These are phyloP conservation scores for Andrena cerasifolii DNA, from an alignment of 1,140 invertebrate species.

Conservation along the genomic window DNA sequence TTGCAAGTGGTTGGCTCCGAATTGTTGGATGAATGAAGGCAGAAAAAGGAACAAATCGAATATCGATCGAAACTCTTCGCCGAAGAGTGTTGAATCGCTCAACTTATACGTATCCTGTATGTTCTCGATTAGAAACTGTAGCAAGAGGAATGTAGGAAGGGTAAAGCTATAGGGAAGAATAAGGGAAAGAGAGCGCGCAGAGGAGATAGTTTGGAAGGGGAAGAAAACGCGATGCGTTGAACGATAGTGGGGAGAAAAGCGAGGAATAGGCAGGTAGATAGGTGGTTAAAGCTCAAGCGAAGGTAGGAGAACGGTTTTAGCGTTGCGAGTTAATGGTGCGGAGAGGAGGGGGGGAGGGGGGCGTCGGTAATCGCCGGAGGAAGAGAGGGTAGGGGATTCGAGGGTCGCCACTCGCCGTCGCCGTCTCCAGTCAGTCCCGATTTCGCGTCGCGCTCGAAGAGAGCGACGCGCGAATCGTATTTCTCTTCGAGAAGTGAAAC, in stretches of 20 bases:
- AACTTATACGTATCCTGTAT: neutral
- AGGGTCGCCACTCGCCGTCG: too few species aligned
- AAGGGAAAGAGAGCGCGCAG: slow-evolving; percentile 1
- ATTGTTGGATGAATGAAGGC: neutral
- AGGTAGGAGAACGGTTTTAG: slow-evolving; percentile 52
- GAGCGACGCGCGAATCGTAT: slow-evolving; percentile 54
- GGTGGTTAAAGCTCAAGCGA: slow-evolving; percentile 44
- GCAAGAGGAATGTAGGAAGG: slow-evolving; percentile 29
- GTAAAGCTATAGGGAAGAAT: neutral
- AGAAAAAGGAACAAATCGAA: neutral
- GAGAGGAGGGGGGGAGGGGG: too few species aligned
- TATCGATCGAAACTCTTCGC: neutral
- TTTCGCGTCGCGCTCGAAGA: slow-evolving; percentile 52
- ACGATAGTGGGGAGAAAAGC: neutral
- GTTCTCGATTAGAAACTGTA: neutral
- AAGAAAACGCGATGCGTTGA: too few species aligned
- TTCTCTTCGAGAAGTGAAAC: slow-evolving; percentile 60
- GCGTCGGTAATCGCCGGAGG: too few species aligned
- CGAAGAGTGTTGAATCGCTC: neutral
- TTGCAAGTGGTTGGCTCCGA: too few species aligned
- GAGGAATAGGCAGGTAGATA: slow-evolving; percentile 31
- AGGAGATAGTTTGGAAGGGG: slow-evolving; percentile 2
- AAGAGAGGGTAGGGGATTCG: slow-evolving; percentile 24
- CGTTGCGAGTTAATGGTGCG: neutral
- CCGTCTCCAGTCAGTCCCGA: slow-evolving; percentile 49